Evolutionary conservation across 2,888 invertebrate genomes (phyloP), one percentile per base, ranked within the genome.

Genomic region (Eulithis prunata): DNA sequence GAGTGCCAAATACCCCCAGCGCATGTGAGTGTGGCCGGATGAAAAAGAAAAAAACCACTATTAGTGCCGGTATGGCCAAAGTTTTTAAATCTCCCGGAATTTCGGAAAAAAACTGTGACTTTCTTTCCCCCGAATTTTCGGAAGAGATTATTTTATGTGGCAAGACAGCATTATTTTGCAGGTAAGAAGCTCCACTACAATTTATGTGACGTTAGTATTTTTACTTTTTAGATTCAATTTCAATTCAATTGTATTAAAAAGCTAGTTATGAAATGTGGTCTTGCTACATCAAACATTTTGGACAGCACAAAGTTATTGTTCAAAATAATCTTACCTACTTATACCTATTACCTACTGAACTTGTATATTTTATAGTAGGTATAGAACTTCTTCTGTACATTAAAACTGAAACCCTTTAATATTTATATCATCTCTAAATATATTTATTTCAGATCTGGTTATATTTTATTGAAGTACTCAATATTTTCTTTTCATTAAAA

Each of bases 1-100:
- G 89, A 89, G 91, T 90, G 91, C 89, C 89, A 89, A 57, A 87
- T 89, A 90, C 86, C 91, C 93, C 91, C 90, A 89, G 88, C 89
- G 85, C 81, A 83, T 82, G 70, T 90, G 88, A 91, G 85, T 91
- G 92, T 91, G 88, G 92, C 83, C 82, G 88, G 88, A 91, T 91
- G 90, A 77, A 91, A 91, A 87, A 81, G 88, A 87, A 90, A 89
- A 21, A 89, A 85, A 83, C 78, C 79, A 85, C 82, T 80, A 88
- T 92, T 90, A 92, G 87, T 86, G 79, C 80, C 70, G 69, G 75
- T 81, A 81, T 84, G 61, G 61, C 68, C 61, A 68, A 52, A 12
- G 8, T 13, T 51, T 47, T 21, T 41, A 67, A 61, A 55, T 64
- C 38, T 64, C 54, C 68, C 61, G 38, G 38, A 28, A 28, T 56